Evolutionary conservation across 2,113 vertebrate genomes (phyloP).

Genomic region (Parus major): DNA sequence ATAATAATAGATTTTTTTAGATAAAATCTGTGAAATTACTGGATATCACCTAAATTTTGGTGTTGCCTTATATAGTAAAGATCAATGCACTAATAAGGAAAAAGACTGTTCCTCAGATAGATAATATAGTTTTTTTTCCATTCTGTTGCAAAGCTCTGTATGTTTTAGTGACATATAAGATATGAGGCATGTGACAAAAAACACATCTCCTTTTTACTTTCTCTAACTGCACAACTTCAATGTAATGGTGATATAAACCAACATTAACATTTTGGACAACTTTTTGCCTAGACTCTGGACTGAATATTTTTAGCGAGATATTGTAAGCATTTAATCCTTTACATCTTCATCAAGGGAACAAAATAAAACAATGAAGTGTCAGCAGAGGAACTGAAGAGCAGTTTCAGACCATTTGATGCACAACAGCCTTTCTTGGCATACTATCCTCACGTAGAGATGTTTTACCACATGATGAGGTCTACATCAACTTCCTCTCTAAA

Average conservation of each 20-base stretch:
- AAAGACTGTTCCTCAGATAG: neutral
- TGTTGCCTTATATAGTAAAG: neutral
- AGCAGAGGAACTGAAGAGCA: neutral
- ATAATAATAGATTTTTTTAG: too few relatives aligned
- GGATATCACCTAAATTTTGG: neutral
- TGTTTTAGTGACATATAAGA: neutral
- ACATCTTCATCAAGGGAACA: neutral
- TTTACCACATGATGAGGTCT: neutral
- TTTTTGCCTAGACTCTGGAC: neutral
- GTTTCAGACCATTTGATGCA: neutral
- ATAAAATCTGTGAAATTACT: neutral
- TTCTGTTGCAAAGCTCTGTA: neutral
- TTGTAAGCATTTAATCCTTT: neutral
- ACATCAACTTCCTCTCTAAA: neutral
- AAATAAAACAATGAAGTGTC: neutral
- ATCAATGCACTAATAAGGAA: neutral
- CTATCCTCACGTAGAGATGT: neutral
- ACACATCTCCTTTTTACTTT: neutral
- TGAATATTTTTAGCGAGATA: neutral
- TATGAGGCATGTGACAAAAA: neutral
- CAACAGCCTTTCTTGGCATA: neutral
- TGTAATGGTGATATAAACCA: neutral
- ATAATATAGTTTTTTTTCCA: neutral
- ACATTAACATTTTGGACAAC: neutral
- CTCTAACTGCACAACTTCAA: neutral